Conservation (phyloP, 2,113 vertebrate species). For the Barbus barbus region DNA sequence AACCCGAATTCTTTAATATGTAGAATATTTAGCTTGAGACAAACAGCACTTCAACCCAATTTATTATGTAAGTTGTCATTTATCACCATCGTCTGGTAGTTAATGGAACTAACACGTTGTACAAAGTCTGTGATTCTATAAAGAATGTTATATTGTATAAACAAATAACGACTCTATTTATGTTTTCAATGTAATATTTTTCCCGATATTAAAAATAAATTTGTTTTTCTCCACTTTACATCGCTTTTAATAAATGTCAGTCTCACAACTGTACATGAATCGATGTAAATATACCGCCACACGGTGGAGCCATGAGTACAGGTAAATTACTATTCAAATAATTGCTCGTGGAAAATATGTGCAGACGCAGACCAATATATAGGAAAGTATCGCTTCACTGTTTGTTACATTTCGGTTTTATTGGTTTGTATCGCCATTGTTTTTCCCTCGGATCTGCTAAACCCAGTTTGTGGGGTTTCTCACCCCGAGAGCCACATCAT, state of each 20-base stretch:
- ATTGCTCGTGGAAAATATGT: no score
- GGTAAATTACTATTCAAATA: not conserved
- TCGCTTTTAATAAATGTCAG: not conserved
- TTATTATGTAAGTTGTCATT: not conserved
- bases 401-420: not conserved
- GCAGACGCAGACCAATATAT: not conserved
- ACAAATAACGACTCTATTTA: not conserved
- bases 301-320: not conserved
- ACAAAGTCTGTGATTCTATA: not conserved
- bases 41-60: not conserved
- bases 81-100: slow-evolving; percentile 25
- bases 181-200: no score
- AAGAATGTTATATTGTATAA: not conserved
- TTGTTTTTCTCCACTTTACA: not conserved
- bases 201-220: no score
- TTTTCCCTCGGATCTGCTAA: not conserved
- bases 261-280: not conserved
- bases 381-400: not conserved
- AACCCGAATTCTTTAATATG: not conserved
- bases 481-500: no score
- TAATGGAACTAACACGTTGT: not conserved
- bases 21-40: not conserved
- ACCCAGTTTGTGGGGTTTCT: no score
- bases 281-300: not conserved
- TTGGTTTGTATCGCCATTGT: not conserved